Evolutionary conservation across 1,140 invertebrate genomes (phyloP).

Genomic region (Arctopsyche grandis): DNA sequence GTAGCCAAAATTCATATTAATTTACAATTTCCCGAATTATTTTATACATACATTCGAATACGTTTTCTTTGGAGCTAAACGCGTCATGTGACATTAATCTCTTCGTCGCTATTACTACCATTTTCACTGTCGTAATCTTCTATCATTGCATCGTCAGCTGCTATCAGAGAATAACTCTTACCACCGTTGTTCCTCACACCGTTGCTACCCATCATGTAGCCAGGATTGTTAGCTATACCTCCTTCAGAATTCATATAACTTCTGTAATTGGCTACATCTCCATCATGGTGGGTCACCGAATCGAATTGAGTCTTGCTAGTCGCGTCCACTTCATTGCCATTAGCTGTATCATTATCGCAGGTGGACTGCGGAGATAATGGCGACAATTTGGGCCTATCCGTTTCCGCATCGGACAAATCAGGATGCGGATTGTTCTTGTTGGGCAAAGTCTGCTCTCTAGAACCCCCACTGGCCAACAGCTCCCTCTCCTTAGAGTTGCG

Average conservation of each 20-base stretch:
- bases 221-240: slow-evolving; percentile 20
- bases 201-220: slow-evolving; percentile 53
- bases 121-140: slow-evolving; percentile 73
- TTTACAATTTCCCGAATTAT: no score
- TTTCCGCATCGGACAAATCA: slow-evolving; percentile 90
- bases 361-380: slow-evolving; percentile 65
- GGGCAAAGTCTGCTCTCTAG: slow-evolving; percentile 92
- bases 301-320: slow-evolving; percentile 53
- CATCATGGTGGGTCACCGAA: slow-evolving; percentile 37
- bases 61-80: slow-evolving; percentile 37
- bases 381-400: slow-evolving; percentile 75
- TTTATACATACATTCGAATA: no score
- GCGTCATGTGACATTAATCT: slow-evolving; percentile 85
- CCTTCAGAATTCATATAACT: slow-evolving; percentile 28
- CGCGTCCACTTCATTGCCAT: slow-evolving; percentile 61
- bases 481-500: slow-evolving; percentile 97
- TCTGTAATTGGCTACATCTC: slow-evolving; percentile 35
- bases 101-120: slow-evolving; percentile 80
- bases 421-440: slow-evolving; percentile 98
- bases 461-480: slow-evolving; percentile 90
- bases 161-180: slow-evolving; percentile 64
- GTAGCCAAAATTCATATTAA: no score
- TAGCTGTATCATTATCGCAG: slow-evolving; percentile 58
- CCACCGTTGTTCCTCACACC: slow-evolving; percentile 62
- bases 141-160: slow-evolving; percentile 66